Evolutionary conservation across 1,140 invertebrate species (phyloP).

Genomic region (Ips nitidus): DNA sequence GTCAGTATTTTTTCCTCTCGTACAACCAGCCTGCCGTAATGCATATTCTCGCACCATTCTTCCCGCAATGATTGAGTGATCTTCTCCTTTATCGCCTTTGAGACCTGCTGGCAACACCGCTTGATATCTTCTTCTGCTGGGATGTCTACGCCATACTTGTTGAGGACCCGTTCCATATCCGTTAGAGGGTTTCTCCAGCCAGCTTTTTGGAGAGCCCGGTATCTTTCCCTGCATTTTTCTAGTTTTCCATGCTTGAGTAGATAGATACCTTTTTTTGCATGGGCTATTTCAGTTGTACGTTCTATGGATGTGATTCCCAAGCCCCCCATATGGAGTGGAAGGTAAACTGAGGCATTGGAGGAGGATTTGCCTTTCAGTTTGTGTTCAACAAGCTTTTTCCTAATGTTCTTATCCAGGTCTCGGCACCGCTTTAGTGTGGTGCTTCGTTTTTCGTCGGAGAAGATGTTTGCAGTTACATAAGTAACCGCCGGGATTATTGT

Average conservation of each 20-base stretch:
- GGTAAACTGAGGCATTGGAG: no score
- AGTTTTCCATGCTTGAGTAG: background rate
- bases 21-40: no score
- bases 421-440: no score
- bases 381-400: no score
- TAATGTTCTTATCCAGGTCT: no score
- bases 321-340: background rate
- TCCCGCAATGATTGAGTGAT: slow-evolving; percentile 9
- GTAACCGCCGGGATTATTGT: no score
- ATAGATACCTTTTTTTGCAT: background rate
- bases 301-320: background rate
- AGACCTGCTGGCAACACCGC: slow-evolving; percentile 11
- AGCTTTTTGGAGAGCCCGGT: background rate
- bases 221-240: background rate
- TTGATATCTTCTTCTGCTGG: background rate
- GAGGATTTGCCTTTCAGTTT: no score
- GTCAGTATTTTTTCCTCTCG: no score
- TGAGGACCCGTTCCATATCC: no score
- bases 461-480: no score
- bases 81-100: background rate
- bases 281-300: background rate
- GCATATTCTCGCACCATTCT: background rate
- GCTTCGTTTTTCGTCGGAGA: no score
- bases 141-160: no score
- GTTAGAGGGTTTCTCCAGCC: background rate